Evolutionary conservation across 2,113 vertebrate species (phyloP).

Genomic region (Scopus umbretta): DNA sequence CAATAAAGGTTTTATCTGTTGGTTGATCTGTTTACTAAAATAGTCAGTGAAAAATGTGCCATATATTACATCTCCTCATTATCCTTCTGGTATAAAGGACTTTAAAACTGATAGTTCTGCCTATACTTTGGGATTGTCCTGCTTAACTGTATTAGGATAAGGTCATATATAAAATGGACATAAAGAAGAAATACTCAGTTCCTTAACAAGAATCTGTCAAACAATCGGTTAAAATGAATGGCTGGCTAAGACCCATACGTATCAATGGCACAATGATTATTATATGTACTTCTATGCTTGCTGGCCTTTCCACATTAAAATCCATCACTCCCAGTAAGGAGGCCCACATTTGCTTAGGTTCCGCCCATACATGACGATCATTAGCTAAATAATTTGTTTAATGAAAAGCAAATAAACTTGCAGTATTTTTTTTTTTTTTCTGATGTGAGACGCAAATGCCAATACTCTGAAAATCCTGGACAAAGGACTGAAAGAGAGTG

Average conservation of each 20-base stretch:
- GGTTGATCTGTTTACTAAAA: slow-evolving; percentile 24
- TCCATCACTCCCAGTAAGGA: background rate
- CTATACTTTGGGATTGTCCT: background rate
- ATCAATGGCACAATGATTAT: background rate
- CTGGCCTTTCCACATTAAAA: background rate
- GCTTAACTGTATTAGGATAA: background rate
- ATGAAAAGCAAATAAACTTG: background rate
- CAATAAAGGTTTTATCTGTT: slow-evolving; percentile 16
- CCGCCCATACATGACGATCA: background rate
- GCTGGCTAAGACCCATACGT: background rate
- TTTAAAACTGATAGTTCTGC: background rate
- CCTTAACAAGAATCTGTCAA: background rate
- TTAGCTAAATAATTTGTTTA: background rate
- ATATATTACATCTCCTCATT: background rate
- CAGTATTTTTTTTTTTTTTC: background rate
- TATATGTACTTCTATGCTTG: background rate
- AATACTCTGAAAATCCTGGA: background rate
- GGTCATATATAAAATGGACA: background rate
- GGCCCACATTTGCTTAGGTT: background rate
- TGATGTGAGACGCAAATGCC: background rate
- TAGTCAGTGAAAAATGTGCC: background rate
- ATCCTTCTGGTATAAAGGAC: background rate
- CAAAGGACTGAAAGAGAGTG: background rate
- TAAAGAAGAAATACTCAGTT: background rate
- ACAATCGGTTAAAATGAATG: background rate